phyloP scores from a whole-genome alignment of 2,888 invertebrate species.

The Melanostoma mellinum region DNA sequence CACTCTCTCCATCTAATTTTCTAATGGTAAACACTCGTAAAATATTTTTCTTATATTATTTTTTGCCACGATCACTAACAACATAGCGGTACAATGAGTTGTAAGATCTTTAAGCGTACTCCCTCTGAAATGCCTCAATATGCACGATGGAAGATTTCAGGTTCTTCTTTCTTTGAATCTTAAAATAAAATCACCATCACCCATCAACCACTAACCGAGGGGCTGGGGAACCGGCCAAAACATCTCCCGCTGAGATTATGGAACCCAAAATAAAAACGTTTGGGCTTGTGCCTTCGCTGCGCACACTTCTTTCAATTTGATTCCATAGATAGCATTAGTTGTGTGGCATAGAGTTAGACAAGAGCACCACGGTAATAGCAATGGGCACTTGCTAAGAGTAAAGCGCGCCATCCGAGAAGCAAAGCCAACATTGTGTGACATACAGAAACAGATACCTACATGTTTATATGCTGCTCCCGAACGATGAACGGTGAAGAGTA shows the following conservation, averaged over 20 bases:
- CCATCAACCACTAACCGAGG: slow-evolving; percentile 18
- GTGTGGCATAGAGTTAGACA: not conserved
- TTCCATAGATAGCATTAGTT: slow-evolving; percentile 49
- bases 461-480: slow-evolving; percentile 53
- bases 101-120: slow-evolving; percentile 16
- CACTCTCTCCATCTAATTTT: slow-evolving; percentile 2
- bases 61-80: slow-evolving; percentile 37
- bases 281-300: slow-evolving; percentile 57
- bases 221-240: slow-evolving; percentile 41
- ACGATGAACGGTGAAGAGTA: not conserved
- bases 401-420: slow-evolving; percentile 55
- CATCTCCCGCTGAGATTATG: slow-evolving; percentile 66
- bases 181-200: slow-evolving; percentile 55
- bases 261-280: slow-evolving; percentile 56
- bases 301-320: slow-evolving; percentile 58
- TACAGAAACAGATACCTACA: slow-evolving; percentile 66
- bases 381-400: slow-evolving; percentile 38
- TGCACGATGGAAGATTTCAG: slow-evolving; percentile 6
- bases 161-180: slow-evolving; percentile 37
- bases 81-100: slow-evolving; percentile 25
- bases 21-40: slow-evolving; percentile 31
- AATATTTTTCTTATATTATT: slow-evolving; percentile 39
- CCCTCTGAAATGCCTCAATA: slow-evolving; percentile 7
- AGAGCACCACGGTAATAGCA: slow-evolving; percentile 8
- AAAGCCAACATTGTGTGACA: slow-evolving; percentile 69